These are phyloP conservation scores for Trachelipus rathkii DNA, from an alignment of 1,140 invertebrate species.

Conservation along the genomic window DNA sequence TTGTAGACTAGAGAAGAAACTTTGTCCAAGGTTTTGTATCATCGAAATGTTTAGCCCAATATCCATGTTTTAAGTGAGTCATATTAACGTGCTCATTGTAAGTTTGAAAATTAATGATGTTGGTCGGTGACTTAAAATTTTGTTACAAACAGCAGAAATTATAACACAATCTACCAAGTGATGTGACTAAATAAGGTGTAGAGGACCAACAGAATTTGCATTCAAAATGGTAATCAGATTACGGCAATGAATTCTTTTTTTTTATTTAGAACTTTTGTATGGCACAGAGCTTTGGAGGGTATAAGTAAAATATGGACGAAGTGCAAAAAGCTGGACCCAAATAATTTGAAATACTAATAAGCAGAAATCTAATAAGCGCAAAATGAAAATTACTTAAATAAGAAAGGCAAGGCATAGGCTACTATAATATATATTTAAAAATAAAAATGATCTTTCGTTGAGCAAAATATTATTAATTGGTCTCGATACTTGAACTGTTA, in stretches of 20 bases:
- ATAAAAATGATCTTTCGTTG: too few species aligned
- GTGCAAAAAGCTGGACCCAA: constrained; percentile 1
- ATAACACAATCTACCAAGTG: not conserved
- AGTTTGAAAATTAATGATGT: not conserved
- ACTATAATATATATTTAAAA: too few species aligned
- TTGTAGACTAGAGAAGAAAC: not conserved
- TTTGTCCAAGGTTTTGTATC: not conserved
- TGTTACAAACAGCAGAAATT: not conserved
- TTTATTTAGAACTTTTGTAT: not conserved
- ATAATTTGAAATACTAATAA: not conserved
- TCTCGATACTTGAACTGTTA: not conserved
- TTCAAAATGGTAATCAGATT: too few species aligned
- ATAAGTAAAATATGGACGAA: not conserved
- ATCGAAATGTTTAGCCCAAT: not conserved
- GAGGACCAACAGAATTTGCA: not conserved
- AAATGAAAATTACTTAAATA: too few species aligned
- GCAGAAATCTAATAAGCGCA: too few species aligned
- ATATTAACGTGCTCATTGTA: not conserved
- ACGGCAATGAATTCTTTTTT: not conserved
- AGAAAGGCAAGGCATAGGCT: too few species aligned
- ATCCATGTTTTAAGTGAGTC: not conserved
- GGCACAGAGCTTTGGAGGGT: not conserved
- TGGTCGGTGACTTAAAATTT: not conserved
- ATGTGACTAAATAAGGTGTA: not conserved
- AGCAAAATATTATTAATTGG: not conserved